Conservation (phyloP, 1,140 invertebrate species). For the Matsumurasca onukii region DNA sequence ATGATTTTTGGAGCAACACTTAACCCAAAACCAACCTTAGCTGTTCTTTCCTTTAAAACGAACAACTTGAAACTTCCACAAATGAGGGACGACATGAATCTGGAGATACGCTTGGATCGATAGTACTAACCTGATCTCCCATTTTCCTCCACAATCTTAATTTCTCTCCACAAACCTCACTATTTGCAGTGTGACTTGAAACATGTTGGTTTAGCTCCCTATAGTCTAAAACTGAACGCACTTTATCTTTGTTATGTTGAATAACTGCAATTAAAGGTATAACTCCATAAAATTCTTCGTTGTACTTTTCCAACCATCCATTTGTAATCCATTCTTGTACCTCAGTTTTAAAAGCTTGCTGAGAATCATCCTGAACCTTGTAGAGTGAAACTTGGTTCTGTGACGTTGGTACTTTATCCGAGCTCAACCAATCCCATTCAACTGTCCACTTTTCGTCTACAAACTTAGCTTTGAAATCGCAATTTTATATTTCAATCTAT, state of each 20-base stretch:
- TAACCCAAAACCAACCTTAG: constrained; percentile 13
- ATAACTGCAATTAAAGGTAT: constrained; percentile 9
- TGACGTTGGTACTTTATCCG: too few relatives aligned
- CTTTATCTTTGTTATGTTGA: background rate
- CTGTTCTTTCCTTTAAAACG: constrained; percentile 11
- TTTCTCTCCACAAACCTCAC: background rate
- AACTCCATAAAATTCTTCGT: constrained; percentile 3
- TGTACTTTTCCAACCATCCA: background rate
- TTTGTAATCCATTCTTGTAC: background rate
- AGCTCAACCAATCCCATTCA: too few relatives aligned
- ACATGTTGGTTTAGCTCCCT: background rate
- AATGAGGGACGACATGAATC: constrained; percentile 3
- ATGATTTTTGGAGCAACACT: constrained; percentile 17
- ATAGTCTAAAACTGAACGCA: background rate
- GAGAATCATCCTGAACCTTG: background rate
- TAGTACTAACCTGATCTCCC: background rate
- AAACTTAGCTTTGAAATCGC: too few relatives aligned
- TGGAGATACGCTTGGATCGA: background rate
- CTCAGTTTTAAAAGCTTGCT: background rate
- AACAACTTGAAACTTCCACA: constrained; percentile 25
- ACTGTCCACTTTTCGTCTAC: too few relatives aligned
- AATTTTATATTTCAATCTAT: too few relatives aligned
- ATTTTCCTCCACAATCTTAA: background rate
- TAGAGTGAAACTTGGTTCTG: too few relatives aligned
- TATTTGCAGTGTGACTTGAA: background rate